Evolutionary conservation across 2,888 invertebrate genomes (phyloP).

Genomic region (Synergus gifuensis): DNA sequence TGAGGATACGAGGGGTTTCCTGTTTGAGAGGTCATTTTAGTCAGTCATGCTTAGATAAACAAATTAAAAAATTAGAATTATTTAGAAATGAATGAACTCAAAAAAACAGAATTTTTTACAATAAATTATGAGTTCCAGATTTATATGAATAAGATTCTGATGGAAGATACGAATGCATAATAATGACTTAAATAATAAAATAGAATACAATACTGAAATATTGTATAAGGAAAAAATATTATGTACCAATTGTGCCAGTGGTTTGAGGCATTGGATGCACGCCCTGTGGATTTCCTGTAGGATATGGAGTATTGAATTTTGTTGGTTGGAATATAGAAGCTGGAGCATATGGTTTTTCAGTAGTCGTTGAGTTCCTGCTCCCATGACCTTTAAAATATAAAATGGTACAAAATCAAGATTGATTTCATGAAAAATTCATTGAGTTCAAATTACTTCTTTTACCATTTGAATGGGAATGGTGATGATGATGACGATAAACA

Average conservation of each 20-base stretch:
- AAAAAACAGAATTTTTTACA: too few species aligned
- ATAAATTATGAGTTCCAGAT: not conserved
- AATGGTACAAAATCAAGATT: too few species aligned
- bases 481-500: too few species aligned
- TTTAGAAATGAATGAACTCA: not conserved
- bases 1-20: not conserved
- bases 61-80: too few species aligned
- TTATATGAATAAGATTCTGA: not conserved
- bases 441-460: too few species aligned
- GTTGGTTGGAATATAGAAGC: not conserved
- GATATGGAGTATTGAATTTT: conserved; percentile 5
- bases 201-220: not conserved
- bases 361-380: too few species aligned
- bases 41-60: too few species aligned
- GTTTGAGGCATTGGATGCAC: conserved; percentile 19
- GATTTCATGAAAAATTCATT: too few species aligned
- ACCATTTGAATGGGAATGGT: too few species aligned
- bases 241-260: not conserved
- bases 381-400: too few species aligned
- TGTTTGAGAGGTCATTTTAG: not conserved
- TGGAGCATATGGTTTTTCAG: not conserved
- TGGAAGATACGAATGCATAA: not conserved
- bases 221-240: not conserved
- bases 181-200: not conserved
- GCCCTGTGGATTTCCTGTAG: conserved; percentile 16